Evolutionary conservation across 2,113 vertebrate species (phyloP).

Genomic region (Siphamia tubifer): DNA sequence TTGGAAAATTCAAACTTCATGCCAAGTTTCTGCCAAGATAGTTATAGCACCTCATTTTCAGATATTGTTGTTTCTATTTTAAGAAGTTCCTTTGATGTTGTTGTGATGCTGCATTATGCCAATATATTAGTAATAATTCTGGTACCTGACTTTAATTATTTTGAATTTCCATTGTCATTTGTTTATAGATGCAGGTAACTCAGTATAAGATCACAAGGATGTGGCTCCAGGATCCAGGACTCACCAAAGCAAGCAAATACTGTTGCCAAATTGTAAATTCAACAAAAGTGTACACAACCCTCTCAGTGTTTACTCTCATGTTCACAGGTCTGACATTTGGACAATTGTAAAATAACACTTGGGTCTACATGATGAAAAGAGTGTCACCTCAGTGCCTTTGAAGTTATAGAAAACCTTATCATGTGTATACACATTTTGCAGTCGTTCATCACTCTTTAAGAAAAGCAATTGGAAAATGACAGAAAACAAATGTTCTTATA

Average conservation of each 20-base stretch:
- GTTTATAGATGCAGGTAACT: neutral
- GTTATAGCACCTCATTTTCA: too few species aligned
- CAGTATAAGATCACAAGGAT: neutral
- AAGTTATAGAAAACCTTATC: neutral
- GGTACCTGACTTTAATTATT: too few species aligned
- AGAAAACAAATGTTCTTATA: neutral
- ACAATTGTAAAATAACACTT: neutral
- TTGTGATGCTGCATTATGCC: too few species aligned
- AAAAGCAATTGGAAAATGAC: neutral
- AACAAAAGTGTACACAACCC: too few species aligned
- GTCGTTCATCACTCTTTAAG: neutral
- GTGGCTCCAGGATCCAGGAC: neutral
- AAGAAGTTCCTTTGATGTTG: too few species aligned
- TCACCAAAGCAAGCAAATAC: conserved; percentile 12
- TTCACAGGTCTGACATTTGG: too few species aligned
- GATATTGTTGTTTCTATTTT: too few species aligned
- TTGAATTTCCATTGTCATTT: neutral
- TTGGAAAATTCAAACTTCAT: neutral
- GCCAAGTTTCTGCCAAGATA: neutral
- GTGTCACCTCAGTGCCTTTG: neutral
- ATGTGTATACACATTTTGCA: neutral
- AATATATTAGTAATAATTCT: too few species aligned
- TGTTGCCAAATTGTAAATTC: neutral
- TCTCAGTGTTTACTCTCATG: too few species aligned
- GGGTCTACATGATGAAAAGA: neutral